Evolutionary conservation across 1,140 invertebrate species (phyloP), one percentile per base, ranked within the genome.

Genomic region (Drosophila gunungcola): DNA sequence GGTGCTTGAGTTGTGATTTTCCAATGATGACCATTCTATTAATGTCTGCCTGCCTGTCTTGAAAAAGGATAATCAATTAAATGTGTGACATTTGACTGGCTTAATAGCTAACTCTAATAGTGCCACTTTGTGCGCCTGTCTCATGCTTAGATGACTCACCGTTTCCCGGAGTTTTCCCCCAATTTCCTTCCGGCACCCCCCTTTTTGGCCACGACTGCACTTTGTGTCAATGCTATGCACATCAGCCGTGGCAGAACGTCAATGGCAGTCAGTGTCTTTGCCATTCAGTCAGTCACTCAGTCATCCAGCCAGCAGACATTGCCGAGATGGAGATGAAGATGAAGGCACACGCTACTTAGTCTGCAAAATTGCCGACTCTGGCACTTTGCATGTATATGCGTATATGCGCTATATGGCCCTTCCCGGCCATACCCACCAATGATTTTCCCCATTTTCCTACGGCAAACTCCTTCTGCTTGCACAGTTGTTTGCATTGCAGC

Each of bases 171-270:
- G 38, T 57, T 51, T 55, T 16, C 45, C 68, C 11, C 49, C 48
- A 10, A 11, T 62, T 25, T 51, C 4, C 38, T 5, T 11, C 34
- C 25, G 9, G 32, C 43, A 39, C 11, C 34, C 29, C 32, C 52
- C 43, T 45, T 61, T 21, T 38, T 21, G 13, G 51, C 51, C 32
- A 21, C 16, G 51, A 56, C 54, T 73, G 83, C 83, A 88, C 83
- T 89, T 89, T 80, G 73, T 84, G 84, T 89, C 79, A 88, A 88
- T 88, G 80, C 78, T 89, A 80, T 89, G 83, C 84, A 77, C 84
- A 84, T 88, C 84, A 80, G 75, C 64, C 43, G 55, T 64, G 61
- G 61, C 70, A 38, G 56, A 53, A 75, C 76, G 60, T 78, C 80
- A 80, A 73, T 77, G 67, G 56, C 81, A 84, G 83, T 72, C 81